Evolutionary conservation across 2,888 invertebrate species (phyloP).

Genomic region (Drosophila meridionalis): DNA sequence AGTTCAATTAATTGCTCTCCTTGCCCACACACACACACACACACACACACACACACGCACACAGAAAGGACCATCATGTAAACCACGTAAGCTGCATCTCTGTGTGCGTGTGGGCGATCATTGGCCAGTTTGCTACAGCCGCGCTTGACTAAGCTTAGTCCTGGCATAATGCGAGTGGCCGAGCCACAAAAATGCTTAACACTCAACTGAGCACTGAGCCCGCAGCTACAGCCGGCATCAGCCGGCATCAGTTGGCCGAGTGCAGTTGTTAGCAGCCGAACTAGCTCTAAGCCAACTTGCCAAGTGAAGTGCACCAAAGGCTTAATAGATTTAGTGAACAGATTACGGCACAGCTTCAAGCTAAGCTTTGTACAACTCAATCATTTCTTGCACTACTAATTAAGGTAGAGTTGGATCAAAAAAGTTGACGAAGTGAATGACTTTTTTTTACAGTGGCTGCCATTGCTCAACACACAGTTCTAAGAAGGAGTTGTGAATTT

Average conservation of each 20-base stretch:
- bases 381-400: neutral
- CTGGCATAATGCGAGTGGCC: slow-evolving; percentile 21
- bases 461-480: neutral
- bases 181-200: slow-evolving; percentile 61
- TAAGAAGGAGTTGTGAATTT: too few species aligned
- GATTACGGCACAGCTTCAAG: slow-evolving; percentile 25
- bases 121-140: slow-evolving; percentile 44
- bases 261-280: neutral
- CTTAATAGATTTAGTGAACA: slow-evolving; percentile 60
- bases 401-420: neutral
- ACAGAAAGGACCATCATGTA: slow-evolving; percentile 17
- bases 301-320: slow-evolving; percentile 46
- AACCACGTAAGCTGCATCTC: slow-evolving; percentile 33
- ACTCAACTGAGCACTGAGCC: slow-evolving; percentile 59
- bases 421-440: neutral
- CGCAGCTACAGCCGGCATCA: slow-evolving; percentile 10
- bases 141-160: slow-evolving; percentile 29
- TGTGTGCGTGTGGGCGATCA: slow-evolving; percentile 20
- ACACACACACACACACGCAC: too few species aligned
- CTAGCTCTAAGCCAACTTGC: slow-evolving; percentile 10
- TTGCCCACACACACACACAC: slow-evolving; percentile 15
- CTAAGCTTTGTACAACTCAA: slow-evolving; percentile 9
- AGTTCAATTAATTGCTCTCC: slow-evolving; percentile 71
- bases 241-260: slow-evolving; percentile 12
- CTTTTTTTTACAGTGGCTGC: neutral